Evolutionary conservation across 2,113 vertebrate species (phyloP).

Genomic region (Illadopsis cleaveri): DNA sequence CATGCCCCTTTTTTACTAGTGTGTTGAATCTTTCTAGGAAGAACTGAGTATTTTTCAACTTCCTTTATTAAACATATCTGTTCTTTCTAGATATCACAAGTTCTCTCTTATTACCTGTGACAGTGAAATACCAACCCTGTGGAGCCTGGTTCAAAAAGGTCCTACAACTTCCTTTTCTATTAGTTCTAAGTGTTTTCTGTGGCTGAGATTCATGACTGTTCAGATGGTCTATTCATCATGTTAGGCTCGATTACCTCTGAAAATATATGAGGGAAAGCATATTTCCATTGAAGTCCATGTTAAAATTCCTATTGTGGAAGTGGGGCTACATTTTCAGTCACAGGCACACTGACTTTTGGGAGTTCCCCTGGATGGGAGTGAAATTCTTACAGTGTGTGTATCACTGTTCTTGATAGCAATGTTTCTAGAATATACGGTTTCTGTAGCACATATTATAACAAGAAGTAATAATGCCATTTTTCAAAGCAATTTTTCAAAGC

Average conservation of each 20-base stretch:
- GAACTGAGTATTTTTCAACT: neutral
- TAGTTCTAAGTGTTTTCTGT: slow-evolving; percentile 45
- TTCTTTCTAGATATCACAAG: neutral
- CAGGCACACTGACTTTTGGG: neutral
- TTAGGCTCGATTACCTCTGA: slow-evolving; percentile 39
- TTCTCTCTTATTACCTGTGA: neutral
- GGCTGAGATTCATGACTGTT: slow-evolving; percentile 27
- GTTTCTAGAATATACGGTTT: neutral
- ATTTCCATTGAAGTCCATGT: slow-evolving; percentile 33
- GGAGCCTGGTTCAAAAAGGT: neutral
- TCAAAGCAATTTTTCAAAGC: slow-evolving; percentile 5
- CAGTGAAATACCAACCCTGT: neutral
- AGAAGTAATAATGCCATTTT: neutral
- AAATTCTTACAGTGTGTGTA: neutral
- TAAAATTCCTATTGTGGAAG: neutral
- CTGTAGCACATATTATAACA: neutral
- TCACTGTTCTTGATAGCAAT: neutral
- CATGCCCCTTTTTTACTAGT: neutral
- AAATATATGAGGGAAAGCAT: slow-evolving; percentile 1
- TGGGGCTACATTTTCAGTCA: neutral
- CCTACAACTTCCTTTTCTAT: neutral
- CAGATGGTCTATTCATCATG: slow-evolving; percentile 58
- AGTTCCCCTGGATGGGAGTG: neutral
- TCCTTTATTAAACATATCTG: neutral
- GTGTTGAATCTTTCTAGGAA: neutral